These are phyloP conservation scores for Neolamprologus modestus DNA, from an alignment of 2,113 vertebrate genomes.

Conservation along the genomic window DNA sequence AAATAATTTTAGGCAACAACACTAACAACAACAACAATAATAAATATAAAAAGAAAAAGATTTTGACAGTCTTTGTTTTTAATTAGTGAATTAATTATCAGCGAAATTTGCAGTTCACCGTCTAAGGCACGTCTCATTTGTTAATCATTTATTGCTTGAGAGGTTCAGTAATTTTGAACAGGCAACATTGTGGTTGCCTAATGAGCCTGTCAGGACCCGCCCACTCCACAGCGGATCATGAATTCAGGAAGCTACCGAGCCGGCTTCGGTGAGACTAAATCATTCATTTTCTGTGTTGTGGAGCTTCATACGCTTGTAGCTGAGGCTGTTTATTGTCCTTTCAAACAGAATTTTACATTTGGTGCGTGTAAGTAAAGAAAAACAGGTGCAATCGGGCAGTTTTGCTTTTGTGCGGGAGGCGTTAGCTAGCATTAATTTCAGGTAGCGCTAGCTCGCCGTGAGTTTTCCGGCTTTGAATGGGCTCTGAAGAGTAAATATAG, in stretches of 20 bases:
- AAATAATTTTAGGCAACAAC: background rate
- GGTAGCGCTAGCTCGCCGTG: background rate
- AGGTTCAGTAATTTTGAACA: slow-evolving; percentile 1
- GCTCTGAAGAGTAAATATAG: background rate
- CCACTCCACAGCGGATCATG: slow-evolving; percentile 46
- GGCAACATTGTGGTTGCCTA: slow-evolving; percentile 35
- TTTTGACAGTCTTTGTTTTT: background rate
- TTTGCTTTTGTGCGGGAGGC: background rate
- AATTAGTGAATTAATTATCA: background rate
- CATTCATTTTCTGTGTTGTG: background rate
- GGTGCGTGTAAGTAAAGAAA: background rate
- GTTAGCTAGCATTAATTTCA: slow-evolving; percentile 6
- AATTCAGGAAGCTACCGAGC: slow-evolving; percentile 59
- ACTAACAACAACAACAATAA: background rate
- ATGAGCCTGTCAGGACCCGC: slow-evolving; percentile 28
- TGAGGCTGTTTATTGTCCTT: background rate
- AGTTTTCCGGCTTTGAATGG: background rate
- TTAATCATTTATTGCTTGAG: background rate
- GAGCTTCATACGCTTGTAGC: background rate
- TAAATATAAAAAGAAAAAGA: background rate
- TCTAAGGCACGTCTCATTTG: background rate
- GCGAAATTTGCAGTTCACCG: background rate
- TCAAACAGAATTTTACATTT: background rate
- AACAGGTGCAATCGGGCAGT: background rate
- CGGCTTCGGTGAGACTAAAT: slow-evolving; percentile 66